phyloP scores from a whole-genome alignment of 2,888 invertebrate species.

The Caenorhabditis plicata region DNA sequence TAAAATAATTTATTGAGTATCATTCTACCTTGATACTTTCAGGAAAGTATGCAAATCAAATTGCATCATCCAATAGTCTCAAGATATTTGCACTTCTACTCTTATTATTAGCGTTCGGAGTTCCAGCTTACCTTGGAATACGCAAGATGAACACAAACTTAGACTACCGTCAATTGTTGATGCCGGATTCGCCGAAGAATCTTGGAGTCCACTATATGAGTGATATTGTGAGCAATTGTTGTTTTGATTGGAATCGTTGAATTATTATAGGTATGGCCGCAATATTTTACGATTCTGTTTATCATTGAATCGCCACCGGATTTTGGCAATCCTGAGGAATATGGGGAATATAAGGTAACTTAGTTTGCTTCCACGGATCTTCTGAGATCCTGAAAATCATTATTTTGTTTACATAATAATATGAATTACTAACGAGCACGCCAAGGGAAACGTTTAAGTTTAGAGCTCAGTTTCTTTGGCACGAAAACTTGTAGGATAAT shows the following conservation, averaged over 20 bases:
- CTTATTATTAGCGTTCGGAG: not conserved
- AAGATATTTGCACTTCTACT: conserved; percentile 5
- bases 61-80: not conserved
- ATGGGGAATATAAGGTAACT: conserved; percentile 23
- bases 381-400: too few species aligned
- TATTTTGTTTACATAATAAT: too few species aligned
- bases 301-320: conserved; percentile 43
- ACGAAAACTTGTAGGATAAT: too few species aligned
- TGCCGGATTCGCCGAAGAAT: conserved; percentile 19
- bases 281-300: conserved; percentile 46
- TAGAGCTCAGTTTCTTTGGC: too few species aligned
- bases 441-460: too few species aligned
- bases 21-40: not conserved
- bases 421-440: too few species aligned
- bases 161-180: conserved; percentile 38
- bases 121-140: conserved; percentile 13
- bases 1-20: not conserved
- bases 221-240: conserved; percentile 23
- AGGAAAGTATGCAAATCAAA: not conserved
- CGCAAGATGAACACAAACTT: conserved; percentile 31
- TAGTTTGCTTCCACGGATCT: too few species aligned
- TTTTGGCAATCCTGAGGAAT: conserved; percentile 32
- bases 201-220: conserved; percentile 45
- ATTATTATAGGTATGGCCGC: conserved; percentile 40
- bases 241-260: not conserved